Percentiles rank a stretch among this genome's conserved stretches.
Evolutionary conservation across 2,113 vertebrate genomes (phyloP).

Genomic region (Dinomys branickii): DNA sequence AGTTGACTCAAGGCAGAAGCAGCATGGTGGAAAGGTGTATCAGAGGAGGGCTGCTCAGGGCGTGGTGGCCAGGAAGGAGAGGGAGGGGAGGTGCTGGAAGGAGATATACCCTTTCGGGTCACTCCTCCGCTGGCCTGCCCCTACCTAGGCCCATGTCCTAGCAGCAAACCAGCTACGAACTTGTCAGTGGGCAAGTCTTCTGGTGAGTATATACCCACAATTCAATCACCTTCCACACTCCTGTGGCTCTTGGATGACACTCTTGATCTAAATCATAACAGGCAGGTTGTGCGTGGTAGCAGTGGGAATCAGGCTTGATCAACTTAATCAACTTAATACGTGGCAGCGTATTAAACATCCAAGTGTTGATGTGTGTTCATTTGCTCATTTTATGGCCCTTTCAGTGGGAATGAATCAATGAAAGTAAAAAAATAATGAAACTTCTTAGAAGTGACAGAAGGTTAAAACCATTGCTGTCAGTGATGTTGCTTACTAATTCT

Average conservation of each 20-base stretch:
- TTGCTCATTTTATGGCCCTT: not conserved
- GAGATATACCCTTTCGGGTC: not conserved
- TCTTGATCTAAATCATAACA: not conserved
- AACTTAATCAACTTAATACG: too few species aligned
- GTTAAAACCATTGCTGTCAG: not conserved
- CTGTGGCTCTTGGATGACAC: not conserved
- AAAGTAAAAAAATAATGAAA: not conserved
- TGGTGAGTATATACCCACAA: not conserved
- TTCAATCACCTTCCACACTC: not conserved
- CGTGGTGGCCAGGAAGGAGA: not conserved
- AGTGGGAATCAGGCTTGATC: not conserved
- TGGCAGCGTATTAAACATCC: not conserved
- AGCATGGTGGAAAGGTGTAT: not conserved
- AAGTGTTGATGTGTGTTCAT: not conserved
- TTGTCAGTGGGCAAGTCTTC: too few species aligned
- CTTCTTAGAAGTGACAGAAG: not conserved
- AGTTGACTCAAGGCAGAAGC: not conserved
- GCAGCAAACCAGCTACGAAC: not conserved
- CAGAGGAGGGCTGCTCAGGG: not conserved
- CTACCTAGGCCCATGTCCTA: not conserved
- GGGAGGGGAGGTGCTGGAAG: not conserved
- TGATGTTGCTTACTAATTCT: not conserved
- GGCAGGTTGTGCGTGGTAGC: not conserved
- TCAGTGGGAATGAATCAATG: not conserved
- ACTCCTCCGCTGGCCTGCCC: too few species aligned